Evolutionary conservation across 2,797 vertebrate genomes (phyloP).

Genomic region (Phoeniculus purpureus): DNA sequence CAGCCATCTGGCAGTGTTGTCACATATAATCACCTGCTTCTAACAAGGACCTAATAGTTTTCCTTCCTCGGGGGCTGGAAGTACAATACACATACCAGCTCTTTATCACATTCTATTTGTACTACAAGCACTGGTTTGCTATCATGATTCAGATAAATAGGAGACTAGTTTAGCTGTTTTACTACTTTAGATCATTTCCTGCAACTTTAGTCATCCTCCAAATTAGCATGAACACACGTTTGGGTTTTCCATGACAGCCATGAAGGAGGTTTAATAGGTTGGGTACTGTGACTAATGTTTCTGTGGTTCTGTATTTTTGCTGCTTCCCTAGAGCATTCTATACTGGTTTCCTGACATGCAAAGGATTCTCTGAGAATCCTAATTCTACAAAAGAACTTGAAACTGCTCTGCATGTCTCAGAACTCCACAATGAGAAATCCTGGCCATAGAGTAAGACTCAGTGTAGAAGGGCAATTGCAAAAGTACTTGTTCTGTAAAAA

Average conservation of each 20-base stretch:
- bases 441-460: not conserved
- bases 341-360: not conserved
- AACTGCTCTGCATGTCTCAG: not conserved
- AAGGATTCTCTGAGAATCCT: not conserved
- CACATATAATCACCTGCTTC: conserved; percentile 26
- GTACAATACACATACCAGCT: not conserved
- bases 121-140: not conserved
- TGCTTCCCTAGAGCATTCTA: not conserved
- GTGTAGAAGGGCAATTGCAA: not conserved
- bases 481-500: not conserved
- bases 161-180: conserved; percentile 34
- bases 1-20: conserved; percentile 44
- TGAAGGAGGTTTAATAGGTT: conserved; percentile 45
- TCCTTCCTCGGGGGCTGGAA: conserved; percentile 2
- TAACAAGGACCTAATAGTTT: conserved; percentile 2
- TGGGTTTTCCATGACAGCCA: not conserved
- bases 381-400: not conserved
- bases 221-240: conserved; percentile 22
- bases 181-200: conserved; percentile 56
- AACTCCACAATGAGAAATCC: not conserved
- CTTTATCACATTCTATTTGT: not conserved
- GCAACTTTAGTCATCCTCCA: conserved; percentile 47
- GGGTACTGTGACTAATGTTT: conserved; percentile 44
- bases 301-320: conserved; percentile 27
- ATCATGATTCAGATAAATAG: conserved; percentile 32